phyloP scores from a whole-genome alignment of 1,140 invertebrate genomes.

The Diabrotica virgifera region DNA sequence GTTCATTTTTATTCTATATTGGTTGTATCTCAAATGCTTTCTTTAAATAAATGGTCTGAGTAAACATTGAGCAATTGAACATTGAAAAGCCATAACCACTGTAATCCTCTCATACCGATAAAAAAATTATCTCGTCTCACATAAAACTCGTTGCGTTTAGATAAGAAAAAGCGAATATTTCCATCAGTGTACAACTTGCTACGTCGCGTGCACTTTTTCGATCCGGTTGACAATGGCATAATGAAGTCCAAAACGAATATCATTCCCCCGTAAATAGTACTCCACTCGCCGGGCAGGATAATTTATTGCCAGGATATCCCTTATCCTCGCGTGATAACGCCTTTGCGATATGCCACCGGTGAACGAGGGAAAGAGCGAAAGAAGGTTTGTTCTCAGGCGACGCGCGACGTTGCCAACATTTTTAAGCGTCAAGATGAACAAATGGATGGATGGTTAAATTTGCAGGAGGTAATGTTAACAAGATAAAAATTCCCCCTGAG shows the following conservation, averaged over 20 bases:
- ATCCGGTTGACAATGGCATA: neutral
- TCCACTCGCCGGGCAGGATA: conserved; percentile 28
- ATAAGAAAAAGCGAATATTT: neutral
- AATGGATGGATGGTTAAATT: neutral
- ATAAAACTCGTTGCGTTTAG: too few relatives aligned
- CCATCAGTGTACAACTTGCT: neutral
- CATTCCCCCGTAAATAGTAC: conserved; percentile 21
- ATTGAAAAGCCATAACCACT: too few relatives aligned
- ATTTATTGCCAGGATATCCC: conserved; percentile 40
- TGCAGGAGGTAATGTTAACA: neutral
- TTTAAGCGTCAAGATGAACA: neutral
- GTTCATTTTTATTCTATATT: too few relatives aligned
- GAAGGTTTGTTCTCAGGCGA: conserved; percentile 28
- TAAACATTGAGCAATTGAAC: too few relatives aligned
- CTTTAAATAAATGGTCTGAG: too few relatives aligned
- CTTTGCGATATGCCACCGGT: conserved; percentile 19
- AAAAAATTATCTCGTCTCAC: too few relatives aligned
- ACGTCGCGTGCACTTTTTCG: neutral
- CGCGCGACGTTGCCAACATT: conserved; percentile 13
- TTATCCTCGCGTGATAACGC: conserved; percentile 39
- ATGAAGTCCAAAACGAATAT: neutral
- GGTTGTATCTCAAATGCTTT: too few relatives aligned
- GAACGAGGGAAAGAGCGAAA: neutral
- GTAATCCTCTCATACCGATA: too few relatives aligned
- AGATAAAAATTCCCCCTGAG: neutral